Base-by-base conservation (phyloP, 2,888 invertebrate species). In the Eristalis pertinax region DNA sequence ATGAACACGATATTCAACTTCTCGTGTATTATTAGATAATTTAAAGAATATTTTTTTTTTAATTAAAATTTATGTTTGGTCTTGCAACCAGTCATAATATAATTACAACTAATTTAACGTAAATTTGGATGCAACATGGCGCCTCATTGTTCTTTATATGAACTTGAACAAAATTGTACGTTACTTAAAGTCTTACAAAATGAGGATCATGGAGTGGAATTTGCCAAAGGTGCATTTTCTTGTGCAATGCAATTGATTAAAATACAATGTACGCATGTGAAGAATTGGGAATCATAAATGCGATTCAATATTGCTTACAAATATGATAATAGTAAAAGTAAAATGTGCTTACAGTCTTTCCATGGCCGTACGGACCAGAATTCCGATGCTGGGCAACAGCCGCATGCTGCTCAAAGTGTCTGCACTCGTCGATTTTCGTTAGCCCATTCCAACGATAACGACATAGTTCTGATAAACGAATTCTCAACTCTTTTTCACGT, bases 401-500 rank as follows among this genome's bases (percentile, higher is more conserved):
- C 77, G 95, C 95, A 94, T 96, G 95, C 91, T 97, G 97, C 91
- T 98, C 98, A 92, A 97, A 97, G 92, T 98, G 97, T 41, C 97
- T 95, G 90, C 97, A 97, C 92, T 98, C 98, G 91, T 97, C 96
- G 73, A 96, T 95, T 62, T 95, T 95, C 2, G 97, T 96, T 56
- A 98, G 95, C 32, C 98, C 98, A 90, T 98, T 96, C 90, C 96
- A 96, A 35, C 98, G 95, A 93, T 98, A 97, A 85, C 97, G 96
- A 92, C 96, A 95, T 62, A 97, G 93, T 93, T 98, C 98, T 1
- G 96, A 96, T 29, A 98, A 94, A 7, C 98, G 95, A 90, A 96
- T 95, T 89, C 97, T 95, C 83, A 98, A 94, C 91, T 98, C 98
- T 89, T 96, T 95, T 93, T 98, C 98, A 78, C 97, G 95, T 93